Base-by-base conservation (phyloP, 2,888 invertebrate species). In the Tribolium freemani region DNA sequence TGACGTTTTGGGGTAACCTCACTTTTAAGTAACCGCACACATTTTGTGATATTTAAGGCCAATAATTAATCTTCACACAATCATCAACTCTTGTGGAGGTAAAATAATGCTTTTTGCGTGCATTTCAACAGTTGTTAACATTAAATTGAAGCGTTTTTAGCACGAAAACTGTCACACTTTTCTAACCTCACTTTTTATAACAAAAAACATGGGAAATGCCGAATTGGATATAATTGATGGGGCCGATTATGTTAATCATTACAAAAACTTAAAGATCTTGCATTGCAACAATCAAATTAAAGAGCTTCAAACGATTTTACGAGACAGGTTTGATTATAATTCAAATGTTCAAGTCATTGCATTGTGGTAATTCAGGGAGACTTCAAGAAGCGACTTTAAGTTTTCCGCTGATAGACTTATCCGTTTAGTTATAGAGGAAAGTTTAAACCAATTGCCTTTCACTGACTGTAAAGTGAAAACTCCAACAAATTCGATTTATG, bases 331-430 rank as follows among this genome's bases (percentile, higher is more conserved):
- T n/a, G 57, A 80, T 83, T 90, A 4, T 10, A 20, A 21, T 38
- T 3, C 2, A 8, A 38, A 38, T 38, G 5, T 38, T 8, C 31
- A 38, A 38, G 38, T 38, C 38, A 38, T 38, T 38, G 8, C n/a
- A 38, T 38, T 38, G 3, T n/a, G 21, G 6, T n/a, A 3, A 8
- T 87, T 76, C 85, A 99, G 98, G 86, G 95, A 94, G 80, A 98
- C 98, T 20, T 89, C 93, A 1, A 90, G 97, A 78, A 96, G 95
- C 88, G 99, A 99, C 87, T 99, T 99, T 86, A 98, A 99, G 85
- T 99, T 99, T 87, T 98, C 96, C 86, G 99, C 99, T 0, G 99
- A 99, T 86, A 93, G 99, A 76, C 88, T 99, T 86, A 99, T 99
- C 83, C 92, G 99, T 2, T 89, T 99, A 44, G 98, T 99, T 0